Percentiles rank a stretch among this genome's conserved stretches.
phyloP scores from a whole-genome alignment of 2,113 vertebrate species.

The Thermophis baileyi region DNA sequence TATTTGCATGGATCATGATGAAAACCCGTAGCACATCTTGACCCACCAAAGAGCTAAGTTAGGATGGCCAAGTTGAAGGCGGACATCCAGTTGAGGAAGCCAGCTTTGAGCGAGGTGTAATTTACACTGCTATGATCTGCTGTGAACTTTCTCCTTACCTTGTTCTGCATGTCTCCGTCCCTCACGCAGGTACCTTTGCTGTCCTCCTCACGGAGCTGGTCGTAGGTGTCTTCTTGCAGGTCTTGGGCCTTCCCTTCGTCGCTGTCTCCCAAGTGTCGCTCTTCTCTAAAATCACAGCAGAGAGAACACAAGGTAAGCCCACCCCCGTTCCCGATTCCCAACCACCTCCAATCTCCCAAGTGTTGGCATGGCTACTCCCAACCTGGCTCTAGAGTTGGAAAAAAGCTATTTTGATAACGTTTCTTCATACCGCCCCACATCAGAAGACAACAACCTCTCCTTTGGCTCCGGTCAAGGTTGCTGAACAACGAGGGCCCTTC shows the following conservation, averaged over 20 bases:
- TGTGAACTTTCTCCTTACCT: too few species aligned
- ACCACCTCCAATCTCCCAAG: neutral
- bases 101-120: neutral
- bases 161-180: constrained; percentile 4
- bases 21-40: neutral
- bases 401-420: neutral
- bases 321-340: neutral
- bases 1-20: neutral
- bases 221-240: constrained; percentile 79
- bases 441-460: too few species aligned
- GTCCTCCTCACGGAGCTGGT: constrained; percentile 75
- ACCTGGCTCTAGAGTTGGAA: neutral
- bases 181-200: constrained; percentile 57
- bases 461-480: too few species aligned
- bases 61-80: neutral
- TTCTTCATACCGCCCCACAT: neutral
- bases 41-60: neutral
- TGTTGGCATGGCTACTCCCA: neutral
- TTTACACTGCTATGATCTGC: neutral
- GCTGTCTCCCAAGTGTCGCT: constrained; percentile 80
- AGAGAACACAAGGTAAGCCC: constrained; percentile 77
- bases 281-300: constrained; percentile 80
- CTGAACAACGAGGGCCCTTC: too few species aligned
- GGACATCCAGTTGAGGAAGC: neutral
- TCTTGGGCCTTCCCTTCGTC: constrained; percentile 79